A percentile compares a stretch with the other conserved stretches of the same genome.
Evolutionary conservation across 1,140 invertebrate genomes (phyloP).

Genomic region (Colletes latitarsis): DNA sequence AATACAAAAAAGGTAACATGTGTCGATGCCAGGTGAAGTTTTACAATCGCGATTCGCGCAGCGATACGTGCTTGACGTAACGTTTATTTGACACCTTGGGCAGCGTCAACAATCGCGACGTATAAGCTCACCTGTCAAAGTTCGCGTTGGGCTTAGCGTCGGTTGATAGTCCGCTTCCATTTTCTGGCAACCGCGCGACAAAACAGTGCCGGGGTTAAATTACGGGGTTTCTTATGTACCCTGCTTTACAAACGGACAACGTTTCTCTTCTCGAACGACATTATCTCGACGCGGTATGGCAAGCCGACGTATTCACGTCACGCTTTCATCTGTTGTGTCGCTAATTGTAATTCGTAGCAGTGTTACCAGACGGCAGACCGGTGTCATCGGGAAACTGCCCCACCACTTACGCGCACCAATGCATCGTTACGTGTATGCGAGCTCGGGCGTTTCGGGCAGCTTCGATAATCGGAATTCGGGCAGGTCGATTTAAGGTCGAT

Average conservation of each 20-base stretch:
- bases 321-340: slow-evolving; percentile 62
- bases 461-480: no score
- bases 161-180: slow-evolving; percentile 76
- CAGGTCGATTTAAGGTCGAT: no score
- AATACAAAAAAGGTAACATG: not conserved
- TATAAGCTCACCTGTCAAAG: slow-evolving; percentile 71
- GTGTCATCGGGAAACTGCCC: no score
- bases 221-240: not conserved
- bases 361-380: no score
- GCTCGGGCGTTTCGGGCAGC: no score
- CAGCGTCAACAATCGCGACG: slow-evolving; percentile 52
- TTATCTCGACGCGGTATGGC: slow-evolving; percentile 46
- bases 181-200: slow-evolving; percentile 40
- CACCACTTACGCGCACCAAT: no score
- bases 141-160: slow-evolving; percentile 72
- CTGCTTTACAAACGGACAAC: slow-evolving; percentile 38
- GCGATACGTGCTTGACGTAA: slow-evolving; percentile 27
- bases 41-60: slow-evolving; percentile 2
- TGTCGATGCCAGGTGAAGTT: slow-evolving; percentile 31
- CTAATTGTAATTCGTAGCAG: slow-evolving; percentile 55
- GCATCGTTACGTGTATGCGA: no score
- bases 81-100: slow-evolving; percentile 53
- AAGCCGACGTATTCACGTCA: slow-evolving; percentile 57
- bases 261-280: slow-evolving; percentile 45
- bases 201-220: slow-evolving; percentile 16